A percentile compares a stretch with the other conserved stretches of the same genome.
These are phyloP conservation scores for Idaea dimidiata DNA, from an alignment of 2,888 invertebrate genomes.

Conservation along the genomic window DNA sequence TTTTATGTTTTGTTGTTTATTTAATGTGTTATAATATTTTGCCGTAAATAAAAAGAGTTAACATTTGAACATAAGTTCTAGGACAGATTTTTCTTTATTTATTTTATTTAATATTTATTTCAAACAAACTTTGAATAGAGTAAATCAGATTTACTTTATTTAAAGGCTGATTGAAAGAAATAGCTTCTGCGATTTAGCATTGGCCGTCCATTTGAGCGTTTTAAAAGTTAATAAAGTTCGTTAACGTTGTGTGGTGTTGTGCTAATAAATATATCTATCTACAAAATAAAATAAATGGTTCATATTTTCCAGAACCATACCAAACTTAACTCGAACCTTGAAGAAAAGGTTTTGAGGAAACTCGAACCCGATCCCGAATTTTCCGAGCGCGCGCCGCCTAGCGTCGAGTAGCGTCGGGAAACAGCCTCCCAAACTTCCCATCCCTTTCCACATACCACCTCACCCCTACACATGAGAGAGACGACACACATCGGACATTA, in stretches of 20 bases:
- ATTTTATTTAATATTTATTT: too few relatives aligned
- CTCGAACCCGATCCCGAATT: slow-evolving; percentile 29
- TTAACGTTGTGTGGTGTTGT: background rate
- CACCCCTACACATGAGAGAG: slow-evolving; percentile 72
- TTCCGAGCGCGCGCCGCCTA: slow-evolving; percentile 59
- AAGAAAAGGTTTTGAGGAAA: slow-evolving; percentile 23
- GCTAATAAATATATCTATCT: too few relatives aligned
- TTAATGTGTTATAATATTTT: too few relatives aligned
- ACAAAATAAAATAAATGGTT: background rate
- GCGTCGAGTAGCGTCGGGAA: slow-evolving; percentile 69
- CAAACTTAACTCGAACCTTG: slow-evolving; percentile 11
- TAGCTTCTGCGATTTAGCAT: background rate
- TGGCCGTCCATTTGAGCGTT: background rate
- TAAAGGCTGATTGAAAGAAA: background rate
- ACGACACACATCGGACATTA: slow-evolving; percentile 66
- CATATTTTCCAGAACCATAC: background rate
- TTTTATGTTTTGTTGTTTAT: too few relatives aligned
- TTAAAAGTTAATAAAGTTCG: background rate
- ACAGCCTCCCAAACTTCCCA: slow-evolving; percentile 44
- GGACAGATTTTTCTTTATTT: too few relatives aligned
- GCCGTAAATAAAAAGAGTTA: slow-evolving; percentile 6
- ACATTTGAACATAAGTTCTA: background rate
- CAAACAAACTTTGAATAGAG: too few relatives aligned
- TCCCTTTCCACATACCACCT: slow-evolving; percentile 69
- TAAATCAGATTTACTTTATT: background rate